Evolutionary conservation across 2,113 vertebrate species (phyloP), one percentile per base, ranked within the genome.

Genomic region (Gila orcuttii): DNA sequence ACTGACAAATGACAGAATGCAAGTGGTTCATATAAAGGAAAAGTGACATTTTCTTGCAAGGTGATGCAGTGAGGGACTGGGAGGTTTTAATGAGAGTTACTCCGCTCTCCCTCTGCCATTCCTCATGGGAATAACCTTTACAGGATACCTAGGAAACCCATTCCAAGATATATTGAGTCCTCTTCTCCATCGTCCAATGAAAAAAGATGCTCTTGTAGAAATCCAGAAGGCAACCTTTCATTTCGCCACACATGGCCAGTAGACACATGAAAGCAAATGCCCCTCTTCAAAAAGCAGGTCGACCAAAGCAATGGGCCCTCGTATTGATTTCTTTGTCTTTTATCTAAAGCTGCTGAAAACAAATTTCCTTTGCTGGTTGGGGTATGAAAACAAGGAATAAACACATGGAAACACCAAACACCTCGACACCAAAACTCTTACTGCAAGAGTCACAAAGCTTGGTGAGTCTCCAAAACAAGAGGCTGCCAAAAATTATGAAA

Each of bases 61-160:
- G 28, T 28, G 47, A 28, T 7, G 75, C 77, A 50, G 15, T 36
- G 84, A 31, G n/a, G 39, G 9, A 62, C 28, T 50, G 75, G 28
- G 57, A 47, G 60, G 82, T 79, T 88, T 90, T 90, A 91, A 91
- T 86, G 87, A 87, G 89, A 87, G 71, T 75, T 75, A 87, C 79
- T 86, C 84, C 86, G 55, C 62, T 79, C 74, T 82, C 45, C 17
- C 74, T 82, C 73, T 47, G 52, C 60, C 75, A 74, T 60, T 86
- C 50, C 71, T 39, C 21, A 23, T 39, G 83, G 74, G 45, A 84
- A 86, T 88, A 88, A 90, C 89, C 89, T 89, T 91, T 90, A 85
- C 87, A 73, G 66, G 19, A 36, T 77, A 81, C 82, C 50, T 28
- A 47, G 62, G 73, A 85, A 55, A 69, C 60, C 59, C 6, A 57